These are phyloP conservation scores for Amphibalanus amphitrite DNA, from an alignment of 1,140 invertebrate species.

Conservation along the genomic window DNA sequence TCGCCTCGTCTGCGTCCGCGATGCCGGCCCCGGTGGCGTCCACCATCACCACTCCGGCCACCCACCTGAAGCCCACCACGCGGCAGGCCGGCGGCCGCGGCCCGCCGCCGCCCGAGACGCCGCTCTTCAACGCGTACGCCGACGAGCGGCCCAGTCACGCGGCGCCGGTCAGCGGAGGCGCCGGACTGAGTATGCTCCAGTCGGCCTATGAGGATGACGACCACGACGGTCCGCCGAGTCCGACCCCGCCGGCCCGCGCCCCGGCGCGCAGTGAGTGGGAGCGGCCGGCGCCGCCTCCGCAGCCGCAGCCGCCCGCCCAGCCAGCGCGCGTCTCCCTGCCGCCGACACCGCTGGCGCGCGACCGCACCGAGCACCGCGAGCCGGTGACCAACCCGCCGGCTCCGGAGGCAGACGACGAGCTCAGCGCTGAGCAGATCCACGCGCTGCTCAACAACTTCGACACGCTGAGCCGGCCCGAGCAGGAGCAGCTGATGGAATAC, in stretches of 20 bases:
- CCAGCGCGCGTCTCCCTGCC: not conserved
- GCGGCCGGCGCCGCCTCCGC: too few species aligned
- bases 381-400: not conserved
- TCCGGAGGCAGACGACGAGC: constrained; percentile 39
- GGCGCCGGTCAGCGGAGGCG: not conserved
- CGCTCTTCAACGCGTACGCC: not conserved
- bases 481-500: constrained; percentile 55
- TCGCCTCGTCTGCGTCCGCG: not conserved
- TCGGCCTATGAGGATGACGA: not conserved
- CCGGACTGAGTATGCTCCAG: not conserved
- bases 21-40: too few species aligned
- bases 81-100: too few species aligned
- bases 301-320: too few species aligned
- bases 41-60: not conserved
- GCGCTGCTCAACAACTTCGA: constrained; percentile 57
- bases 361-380: not conserved
- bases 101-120: not conserved
- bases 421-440: constrained; percentile 54
- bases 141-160: not conserved
- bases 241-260: too few species aligned
- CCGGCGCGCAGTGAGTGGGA: not conserved
- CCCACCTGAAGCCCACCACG: not conserved
- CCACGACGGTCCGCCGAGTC: not conserved
- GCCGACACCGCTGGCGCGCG: too few species aligned
- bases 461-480: constrained; percentile 52